A percentile compares a stretch with the other conserved stretches of the same genome.
Conservation (phyloP, 2,888 invertebrate species). For the Pristionchus mayeri region DNA sequence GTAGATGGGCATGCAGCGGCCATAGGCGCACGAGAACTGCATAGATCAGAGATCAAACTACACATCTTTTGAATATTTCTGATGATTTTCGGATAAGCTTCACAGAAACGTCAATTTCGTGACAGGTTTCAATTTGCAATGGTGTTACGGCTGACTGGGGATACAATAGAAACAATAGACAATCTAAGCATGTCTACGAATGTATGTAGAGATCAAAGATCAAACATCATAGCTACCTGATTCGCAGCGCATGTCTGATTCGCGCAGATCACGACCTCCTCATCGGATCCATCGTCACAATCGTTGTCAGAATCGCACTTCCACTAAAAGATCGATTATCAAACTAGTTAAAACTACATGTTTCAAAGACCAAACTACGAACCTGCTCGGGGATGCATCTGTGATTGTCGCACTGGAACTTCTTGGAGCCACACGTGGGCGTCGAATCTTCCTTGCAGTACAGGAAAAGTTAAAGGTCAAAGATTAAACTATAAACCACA, state of each 20-base stretch:
- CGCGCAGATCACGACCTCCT: constrained; percentile 82
- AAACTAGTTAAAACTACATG: too few species aligned
- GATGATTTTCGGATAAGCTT: too few species aligned
- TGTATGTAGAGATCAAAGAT: constrained; percentile 16
- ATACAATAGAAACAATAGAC: too few species aligned
- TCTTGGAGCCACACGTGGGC: constrained; percentile 89
- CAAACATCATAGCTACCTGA: constrained; percentile 82
- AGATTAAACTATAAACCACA: neutral
- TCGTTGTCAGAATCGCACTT: constrained; percentile 95
- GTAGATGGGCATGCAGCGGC: constrained; percentile 91
- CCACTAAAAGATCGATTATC: constrained; percentile 77
- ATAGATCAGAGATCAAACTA: constrained; percentile 35
- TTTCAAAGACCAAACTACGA: neutral
- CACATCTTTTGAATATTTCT: too few species aligned
- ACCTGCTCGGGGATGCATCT: constrained; percentile 83
- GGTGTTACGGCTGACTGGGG: too few species aligned
- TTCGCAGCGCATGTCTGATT: constrained; percentile 87
- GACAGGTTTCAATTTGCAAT: too few species aligned
- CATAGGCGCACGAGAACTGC: constrained; percentile 88
- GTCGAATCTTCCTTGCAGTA: constrained; percentile 74
- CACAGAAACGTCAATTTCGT: too few species aligned
- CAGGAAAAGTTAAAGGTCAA: constrained; percentile 50
- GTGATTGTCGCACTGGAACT: constrained; percentile 87
- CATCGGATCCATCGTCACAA: constrained; percentile 92
- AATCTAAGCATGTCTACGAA: too few species aligned